These are phyloP conservation scores for Agrotis segetum DNA, from an alignment of 2,888 invertebrate species.

Conservation along the genomic window DNA sequence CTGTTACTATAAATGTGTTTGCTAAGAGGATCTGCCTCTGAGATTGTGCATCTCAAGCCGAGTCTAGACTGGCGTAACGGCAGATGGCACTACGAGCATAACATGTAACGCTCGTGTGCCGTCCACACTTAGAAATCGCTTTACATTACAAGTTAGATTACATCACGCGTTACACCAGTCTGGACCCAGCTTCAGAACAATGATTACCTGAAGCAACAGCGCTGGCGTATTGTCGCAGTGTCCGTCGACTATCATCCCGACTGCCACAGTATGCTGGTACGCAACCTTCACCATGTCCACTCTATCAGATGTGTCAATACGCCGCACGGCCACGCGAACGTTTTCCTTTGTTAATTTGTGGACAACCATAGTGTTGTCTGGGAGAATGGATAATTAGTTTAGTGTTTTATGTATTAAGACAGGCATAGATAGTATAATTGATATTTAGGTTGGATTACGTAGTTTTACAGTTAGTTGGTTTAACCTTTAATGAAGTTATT, in stretches of 20 bases:
- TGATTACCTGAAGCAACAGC: conserved; percentile 71
- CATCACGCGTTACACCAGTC: no score
- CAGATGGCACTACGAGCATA: no score
- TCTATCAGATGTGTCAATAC: conserved; percentile 58
- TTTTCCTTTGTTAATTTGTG: conserved; percentile 59
- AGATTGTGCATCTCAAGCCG: no score
- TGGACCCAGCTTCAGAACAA: not conserved
- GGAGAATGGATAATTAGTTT: conserved; percentile 13
- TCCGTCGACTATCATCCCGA: conserved; percentile 76
- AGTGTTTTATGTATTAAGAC: not conserved
- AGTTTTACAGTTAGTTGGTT: not conserved
- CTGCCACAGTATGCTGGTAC: conserved; percentile 65
- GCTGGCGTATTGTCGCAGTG: conserved; percentile 65
- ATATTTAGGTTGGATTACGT: no score
- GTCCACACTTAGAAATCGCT: no score
- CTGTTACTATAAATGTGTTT: no score
- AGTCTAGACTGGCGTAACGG: no score
- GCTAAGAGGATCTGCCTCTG: no score
- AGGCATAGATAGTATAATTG: no score
- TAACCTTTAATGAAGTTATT: not conserved
- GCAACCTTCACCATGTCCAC: conserved; percentile 61
- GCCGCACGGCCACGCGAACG: conserved; percentile 68
- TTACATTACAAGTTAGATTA: no score
- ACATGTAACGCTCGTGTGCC: no score
- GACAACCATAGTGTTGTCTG: conserved; percentile 63